Evolutionary conservation across 2,113 vertebrate genomes (phyloP).

Genomic region (Chloebia gouldiae): DNA sequence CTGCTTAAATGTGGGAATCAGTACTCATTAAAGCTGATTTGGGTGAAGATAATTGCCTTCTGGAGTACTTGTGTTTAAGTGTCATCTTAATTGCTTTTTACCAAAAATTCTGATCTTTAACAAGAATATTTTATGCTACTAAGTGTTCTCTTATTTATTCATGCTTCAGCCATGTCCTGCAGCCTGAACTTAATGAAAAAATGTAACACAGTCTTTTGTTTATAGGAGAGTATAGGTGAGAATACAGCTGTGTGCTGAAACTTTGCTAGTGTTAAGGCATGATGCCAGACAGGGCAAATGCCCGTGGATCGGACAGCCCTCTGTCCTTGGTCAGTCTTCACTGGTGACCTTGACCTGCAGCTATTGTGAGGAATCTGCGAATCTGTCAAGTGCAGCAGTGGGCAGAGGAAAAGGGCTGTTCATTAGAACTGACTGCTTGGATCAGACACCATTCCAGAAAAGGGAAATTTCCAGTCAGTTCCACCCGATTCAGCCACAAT

Average conservation of each 20-base stretch:
- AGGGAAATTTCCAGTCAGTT: neutral
- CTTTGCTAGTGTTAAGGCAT: neutral
- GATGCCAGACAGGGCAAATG: neutral
- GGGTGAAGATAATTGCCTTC: neutral
- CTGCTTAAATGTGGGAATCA: slow-evolving; percentile 4
- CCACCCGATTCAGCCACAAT: neutral
- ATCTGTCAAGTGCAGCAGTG: slow-evolving; percentile 7
- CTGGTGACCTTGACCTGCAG: slow-evolving; percentile 38
- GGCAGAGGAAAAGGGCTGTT: slow-evolving; percentile 27
- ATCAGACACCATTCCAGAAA: neutral
- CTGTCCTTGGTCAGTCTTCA: neutral
- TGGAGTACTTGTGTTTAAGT: neutral
- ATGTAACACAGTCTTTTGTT: neutral
- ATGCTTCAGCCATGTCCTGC: neutral
- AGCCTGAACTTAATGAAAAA: neutral
- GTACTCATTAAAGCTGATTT: neutral
- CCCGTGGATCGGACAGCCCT: neutral
- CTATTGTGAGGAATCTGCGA: neutral
- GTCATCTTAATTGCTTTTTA: neutral
- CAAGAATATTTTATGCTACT: neutral
- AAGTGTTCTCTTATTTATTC: neutral
- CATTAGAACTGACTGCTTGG: neutral
- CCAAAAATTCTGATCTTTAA: neutral
- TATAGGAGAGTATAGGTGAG: neutral
- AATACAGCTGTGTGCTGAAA: neutral